Base-by-base conservation (phyloP, 1,140 invertebrate species). In the Propsilocerus akamusi region DNA sequence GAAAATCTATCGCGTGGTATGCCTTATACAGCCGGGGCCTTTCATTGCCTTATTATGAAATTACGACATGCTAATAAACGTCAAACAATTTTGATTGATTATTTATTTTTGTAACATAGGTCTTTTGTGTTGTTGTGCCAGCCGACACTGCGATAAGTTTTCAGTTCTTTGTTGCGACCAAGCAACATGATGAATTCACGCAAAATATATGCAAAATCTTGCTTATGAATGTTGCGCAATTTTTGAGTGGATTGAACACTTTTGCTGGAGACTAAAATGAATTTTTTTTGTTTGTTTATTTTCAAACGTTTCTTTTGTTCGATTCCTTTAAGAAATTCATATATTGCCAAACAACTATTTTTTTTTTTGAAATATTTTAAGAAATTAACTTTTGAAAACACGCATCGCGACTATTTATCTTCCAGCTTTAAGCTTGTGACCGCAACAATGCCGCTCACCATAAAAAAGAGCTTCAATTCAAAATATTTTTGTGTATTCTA, bases 21-120 rank as follows among this genome's bases (percentile, higher is more conserved):
- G 34, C 34, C 17, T 41, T 41, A 20, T 17, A 20, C 10, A 17
- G 12, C 34, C 11, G 5, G 12, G 12, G 10, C 10, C 8, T 41
- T 20, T 20, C 11, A 6, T n/a, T 7, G 10, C 10, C 8, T 41
- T 20, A 6, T 22, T 41, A 20, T 41, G 10, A 20, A 41, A 20
- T 41, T 41, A 41, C 34, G 34, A 41, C n/a, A 41, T 17, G 34
- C 17, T 41, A 41, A 41, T 41, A 41, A 41, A 41, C 14, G 34
- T 41, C 34, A 41, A 41, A 14, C 34, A 41, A 20, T 17, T 41
- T 41, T 41, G 34, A 41, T 41, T 41, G 34, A 41, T 41, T 41
- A 20, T 41, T 41, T 41, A 41, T 41, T 41, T 41, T n/a, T n/a
- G n/a, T n/a, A n/a, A n/a, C n/a, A n/a, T n/a, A n/a, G n/a, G n/a